Evolutionary conservation across 2,888 invertebrate species (phyloP), one percentile per base, ranked within the genome.

Genomic region (Aporophyla nigra): DNA sequence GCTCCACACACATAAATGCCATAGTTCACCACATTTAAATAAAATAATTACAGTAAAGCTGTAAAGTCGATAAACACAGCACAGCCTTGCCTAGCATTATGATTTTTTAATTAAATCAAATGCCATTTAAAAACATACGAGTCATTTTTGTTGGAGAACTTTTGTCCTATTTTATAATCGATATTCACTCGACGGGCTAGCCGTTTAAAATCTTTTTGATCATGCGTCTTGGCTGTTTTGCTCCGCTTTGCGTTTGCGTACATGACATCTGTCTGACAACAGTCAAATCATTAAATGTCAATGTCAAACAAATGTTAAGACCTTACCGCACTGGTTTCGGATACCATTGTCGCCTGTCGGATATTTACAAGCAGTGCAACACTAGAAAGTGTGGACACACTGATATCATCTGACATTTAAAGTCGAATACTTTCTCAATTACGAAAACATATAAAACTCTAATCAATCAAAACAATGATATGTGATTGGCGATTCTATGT

Each of bases 91-190:
- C 83, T 76, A 94, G 91, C 96, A 96, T 96, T 88, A 88, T 94
- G 79, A 76, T 61, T 67, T 63, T 67, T 62, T 63, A 69, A 83
- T 79, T 84, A 51, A 89, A 87, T 90, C 85, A 93, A 89, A 91
- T 90, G 80, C 78, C 86, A 86, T 89, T 80, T 82, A 88, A 88
- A 91, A 91, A 86, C 83, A 87, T 89, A 81, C 84, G 75, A 85
- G 82, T 92, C 94, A 95, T 95, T 93, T 93, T 95, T 90, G 86
- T 79, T 87, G 86, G 83, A 83, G 87, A 90, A 92, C 92, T 93
- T 92, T 92, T 93, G 92, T 91, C 90, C 90, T 93, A 93, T 94
- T 93, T 93, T 93, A 92, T 93, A 95, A 96, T 96, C 96, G 93
- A 95, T 95, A 95, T 93, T 94, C 92, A 90, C 91, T 94, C 91